Evolutionary conservation across 2,113 vertebrate genomes (phyloP), one percentile per base, ranked within the genome.

Genomic region (Atherinomorus stipes): DNA sequence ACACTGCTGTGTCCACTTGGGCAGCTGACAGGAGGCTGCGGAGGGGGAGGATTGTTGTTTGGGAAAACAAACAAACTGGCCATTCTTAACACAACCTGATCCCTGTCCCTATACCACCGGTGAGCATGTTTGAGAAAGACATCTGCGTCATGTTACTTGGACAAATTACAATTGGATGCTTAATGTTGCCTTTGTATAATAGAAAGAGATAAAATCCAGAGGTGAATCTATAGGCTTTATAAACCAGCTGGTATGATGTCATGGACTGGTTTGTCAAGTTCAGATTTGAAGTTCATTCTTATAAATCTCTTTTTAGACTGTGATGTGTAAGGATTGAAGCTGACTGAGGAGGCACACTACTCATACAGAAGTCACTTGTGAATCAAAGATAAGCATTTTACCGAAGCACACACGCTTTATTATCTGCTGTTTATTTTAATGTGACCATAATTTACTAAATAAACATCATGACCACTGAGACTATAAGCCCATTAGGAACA

Each of bases 41-140:
- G 23, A 23, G 19, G 47, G 53, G 68, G 13, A 15, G 59, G 22
- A 62, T 52, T 76, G 68, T 75, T 88, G 82, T 85, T 64, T 74
- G 53, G 73, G 83, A 80, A 92, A 90, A 90, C 71, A 88, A 82
- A 87, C 74, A 88, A 84, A 83, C 79, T 77, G 71, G 62, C 50
- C 61, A 18, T 84, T 87, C 85, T 87, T 83, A 83, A 85, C 68
- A 67, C 78, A 15, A 67, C 80, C 65, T 42, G 68, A 87, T 80
- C 76, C 53, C 8, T 78, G 62, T 34, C 70, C 47, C 63, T 76
- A 75, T n/a, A 62, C 64, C 52, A 52, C 51, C 31, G 52, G 6
- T 40, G 80, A 56, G 60, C 81, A 40, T 51, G 64, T 28, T 51
- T 40, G 40, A 63, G 49, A 37, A 4, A 64, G 26, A 56, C 49